phyloP scores from a whole-genome alignment of 2,888 invertebrate genomes.

The Eupelmus urozonus region DNA sequence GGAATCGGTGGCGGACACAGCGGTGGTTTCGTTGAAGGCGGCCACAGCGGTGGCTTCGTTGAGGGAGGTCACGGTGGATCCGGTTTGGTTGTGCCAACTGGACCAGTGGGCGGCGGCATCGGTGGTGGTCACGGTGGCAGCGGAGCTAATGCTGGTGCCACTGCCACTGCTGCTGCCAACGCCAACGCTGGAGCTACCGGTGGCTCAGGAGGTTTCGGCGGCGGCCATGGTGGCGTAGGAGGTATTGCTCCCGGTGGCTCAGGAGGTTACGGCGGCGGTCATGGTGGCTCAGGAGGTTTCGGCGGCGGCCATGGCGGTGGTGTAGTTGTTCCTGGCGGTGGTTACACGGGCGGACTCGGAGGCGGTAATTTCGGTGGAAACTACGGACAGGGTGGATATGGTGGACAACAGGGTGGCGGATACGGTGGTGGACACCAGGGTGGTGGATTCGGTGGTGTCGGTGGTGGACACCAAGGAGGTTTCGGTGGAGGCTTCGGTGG shows the following conservation, averaged over 20 bases:
- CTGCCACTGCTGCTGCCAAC: neutral
- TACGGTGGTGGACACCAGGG: conserved; percentile 7
- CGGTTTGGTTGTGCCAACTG: conserved; percentile 41
- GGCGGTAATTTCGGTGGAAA: conserved; percentile 20
- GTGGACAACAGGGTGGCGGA: conserved; percentile 21
- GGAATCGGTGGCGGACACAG: neutral
- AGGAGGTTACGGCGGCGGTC: conserved; percentile 2
- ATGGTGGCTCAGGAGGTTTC: neutral
- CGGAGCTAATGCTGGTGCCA: neutral
- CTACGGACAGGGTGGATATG: conserved; percentile 6
- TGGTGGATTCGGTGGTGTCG: conserved; percentile 22
- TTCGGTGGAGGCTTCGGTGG: conserved; percentile 6
- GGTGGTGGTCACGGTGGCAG: neutral
- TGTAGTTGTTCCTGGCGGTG: neutral
- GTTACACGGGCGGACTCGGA: conserved; percentile 23
- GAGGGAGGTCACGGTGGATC: conserved; percentile 32
- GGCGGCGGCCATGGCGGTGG: conserved; percentile 18
- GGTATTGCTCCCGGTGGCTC: neutral
- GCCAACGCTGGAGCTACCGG: conserved; percentile 45
- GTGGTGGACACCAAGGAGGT: neutral
- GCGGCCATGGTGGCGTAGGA: neutral
- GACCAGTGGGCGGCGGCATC: conserved; percentile 45
- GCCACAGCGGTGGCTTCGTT: neutral
- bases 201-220: conserved; percentile 20
- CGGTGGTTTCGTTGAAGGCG: conserved; percentile 12